phyloP scores from a whole-genome alignment of 2,888 invertebrate species.

The Sabellastarte sp. region DNA sequence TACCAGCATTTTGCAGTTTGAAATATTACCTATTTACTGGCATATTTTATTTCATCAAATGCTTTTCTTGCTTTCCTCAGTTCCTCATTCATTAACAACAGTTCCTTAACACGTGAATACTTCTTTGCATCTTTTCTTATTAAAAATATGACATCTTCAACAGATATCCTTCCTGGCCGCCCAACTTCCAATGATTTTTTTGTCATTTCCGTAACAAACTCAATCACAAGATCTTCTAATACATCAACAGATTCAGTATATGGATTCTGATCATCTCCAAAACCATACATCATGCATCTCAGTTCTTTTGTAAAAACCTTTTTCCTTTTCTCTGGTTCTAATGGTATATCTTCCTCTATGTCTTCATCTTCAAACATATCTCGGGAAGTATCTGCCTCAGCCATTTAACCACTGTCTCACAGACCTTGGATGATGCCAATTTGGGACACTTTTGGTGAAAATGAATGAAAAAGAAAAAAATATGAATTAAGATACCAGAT shows the following conservation, averaged over 20 bases:
- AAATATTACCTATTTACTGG: too few species aligned
- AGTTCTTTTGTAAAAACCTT: constrained; percentile 26
- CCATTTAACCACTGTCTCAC: too few species aligned
- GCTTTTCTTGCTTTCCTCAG: constrained; percentile 97
- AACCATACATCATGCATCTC: constrained; percentile 93
- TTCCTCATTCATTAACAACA: constrained; percentile 98
- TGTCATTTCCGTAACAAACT: constrained; percentile 91
- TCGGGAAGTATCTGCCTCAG: too few species aligned
- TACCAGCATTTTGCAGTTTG: too few species aligned
- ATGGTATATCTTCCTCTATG: not conserved
- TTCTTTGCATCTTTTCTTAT: constrained; percentile 95
- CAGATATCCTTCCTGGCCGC: constrained; percentile 91
- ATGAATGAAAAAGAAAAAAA: too few species aligned
- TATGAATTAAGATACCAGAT: too few species aligned
- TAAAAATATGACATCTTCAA: constrained; percentile 94
- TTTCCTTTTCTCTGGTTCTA: not conserved
- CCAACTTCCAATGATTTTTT: constrained; percentile 92
- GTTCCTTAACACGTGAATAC: constrained; percentile 94
- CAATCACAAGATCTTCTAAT: constrained; percentile 94
- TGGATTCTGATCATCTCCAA: constrained; percentile 98
- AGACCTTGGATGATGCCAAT: too few species aligned
- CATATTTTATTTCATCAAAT: constrained; percentile 90
- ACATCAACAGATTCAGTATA: constrained; percentile 98
- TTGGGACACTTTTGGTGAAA: too few species aligned
- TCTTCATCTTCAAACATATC: not conserved